Percentiles rank a stretch among this genome's conserved stretches.
phyloP scores from a whole-genome alignment of 2,113 vertebrate species.

The Cricetomys ansorgei region DNA sequence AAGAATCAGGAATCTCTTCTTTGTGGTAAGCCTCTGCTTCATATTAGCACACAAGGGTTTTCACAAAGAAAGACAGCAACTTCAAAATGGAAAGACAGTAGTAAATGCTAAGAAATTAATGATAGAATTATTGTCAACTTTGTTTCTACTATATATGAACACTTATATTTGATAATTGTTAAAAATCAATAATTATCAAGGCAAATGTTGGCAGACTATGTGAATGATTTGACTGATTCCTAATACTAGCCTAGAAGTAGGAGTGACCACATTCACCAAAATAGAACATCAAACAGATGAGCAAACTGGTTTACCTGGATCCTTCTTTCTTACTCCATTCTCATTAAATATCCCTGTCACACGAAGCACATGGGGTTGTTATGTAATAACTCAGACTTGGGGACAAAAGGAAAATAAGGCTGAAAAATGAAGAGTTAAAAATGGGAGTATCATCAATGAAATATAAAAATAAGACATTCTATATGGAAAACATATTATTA shows the following conservation, averaged over 20 bases:
- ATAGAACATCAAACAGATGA: neutral
- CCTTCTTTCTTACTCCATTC: neutral
- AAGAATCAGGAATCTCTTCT: constrained; percentile 14
- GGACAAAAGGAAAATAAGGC: neutral
- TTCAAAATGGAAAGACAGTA: neutral
- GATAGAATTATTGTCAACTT: neutral
- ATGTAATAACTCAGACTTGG: neutral
- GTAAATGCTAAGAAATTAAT: neutral
- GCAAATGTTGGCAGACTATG: neutral
- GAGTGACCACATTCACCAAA: neutral
- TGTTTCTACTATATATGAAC: neutral
- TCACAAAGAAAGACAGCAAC: neutral
- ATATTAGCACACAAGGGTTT: neutral
- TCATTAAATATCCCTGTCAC: neutral
- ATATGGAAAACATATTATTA: neutral
- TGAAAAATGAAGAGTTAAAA: neutral
- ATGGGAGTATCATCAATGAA: neutral
- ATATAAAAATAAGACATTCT: neutral
- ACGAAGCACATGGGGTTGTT: neutral
- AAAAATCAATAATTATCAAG: neutral
- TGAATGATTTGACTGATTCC: neutral
- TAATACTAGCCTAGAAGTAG: neutral
- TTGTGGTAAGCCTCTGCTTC: neutral
- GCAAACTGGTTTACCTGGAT: neutral
- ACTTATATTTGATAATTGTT: neutral